Conservation (phyloP, 2,888 invertebrate genomes). For the Pseudolycoriella hygida region DNA sequence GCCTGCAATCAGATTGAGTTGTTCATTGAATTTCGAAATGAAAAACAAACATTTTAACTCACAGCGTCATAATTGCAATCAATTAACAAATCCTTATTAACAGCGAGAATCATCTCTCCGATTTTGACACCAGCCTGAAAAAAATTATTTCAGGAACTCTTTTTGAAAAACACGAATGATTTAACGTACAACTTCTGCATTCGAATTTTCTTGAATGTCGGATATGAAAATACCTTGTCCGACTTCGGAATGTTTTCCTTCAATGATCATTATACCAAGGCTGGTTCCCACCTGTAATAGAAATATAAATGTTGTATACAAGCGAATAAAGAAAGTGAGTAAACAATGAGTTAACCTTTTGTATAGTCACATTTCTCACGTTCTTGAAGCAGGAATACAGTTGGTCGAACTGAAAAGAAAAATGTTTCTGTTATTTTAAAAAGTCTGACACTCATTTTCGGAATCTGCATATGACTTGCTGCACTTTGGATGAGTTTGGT, state of each 20-base stretch:
- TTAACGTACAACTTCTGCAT: conserved; percentile 60
- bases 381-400: conserved; percentile 44
- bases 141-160: conserved; percentile 9
- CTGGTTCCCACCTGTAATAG: conserved; percentile 29
- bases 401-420: conserved; percentile 9
- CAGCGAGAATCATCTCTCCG: conserved; percentile 92
- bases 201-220: conserved; percentile 78
- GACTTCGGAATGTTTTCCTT: conserved; percentile 80
- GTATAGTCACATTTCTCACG: conserved; percentile 61
- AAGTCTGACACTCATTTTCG: too few species aligned
- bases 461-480: too few species aligned
- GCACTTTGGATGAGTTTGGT: too few species aligned
- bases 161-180: too few species aligned
- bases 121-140: conserved; percentile 81
- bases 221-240: conserved; percentile 87
- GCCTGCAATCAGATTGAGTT: conserved; percentile 38
- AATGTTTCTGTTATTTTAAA: not conserved
- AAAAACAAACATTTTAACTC: conserved; percentile 16
- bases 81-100: conserved; percentile 81
- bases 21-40: not conserved
- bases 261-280: conserved; percentile 88
- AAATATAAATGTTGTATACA: not conserved
- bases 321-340: conserved; percentile 14
- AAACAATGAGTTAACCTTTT: conserved; percentile 41
- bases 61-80: conserved; percentile 79